Percentiles rank a stretch among this genome's conserved stretches.
Conservation (phyloP, 2,797 vertebrate genomes). For the Botia kubotai region DNA sequence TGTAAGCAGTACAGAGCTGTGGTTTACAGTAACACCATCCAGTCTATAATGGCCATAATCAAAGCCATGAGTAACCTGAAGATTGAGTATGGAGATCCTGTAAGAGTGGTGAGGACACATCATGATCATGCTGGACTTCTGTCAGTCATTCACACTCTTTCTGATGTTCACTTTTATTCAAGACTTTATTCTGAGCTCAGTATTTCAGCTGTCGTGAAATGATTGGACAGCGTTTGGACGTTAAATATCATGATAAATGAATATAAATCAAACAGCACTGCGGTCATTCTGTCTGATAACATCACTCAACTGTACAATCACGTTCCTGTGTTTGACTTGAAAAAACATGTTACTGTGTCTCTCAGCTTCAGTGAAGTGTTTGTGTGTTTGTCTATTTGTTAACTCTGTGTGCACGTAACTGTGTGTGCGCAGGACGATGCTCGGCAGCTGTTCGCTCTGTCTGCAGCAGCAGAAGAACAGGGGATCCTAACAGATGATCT, state of each 20-base stretch:
- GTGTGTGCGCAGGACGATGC: slow-evolving; percentile 87
- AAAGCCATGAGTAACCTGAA: slow-evolving; percentile 97
- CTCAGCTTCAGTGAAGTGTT: background rate
- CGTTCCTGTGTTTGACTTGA: background rate
- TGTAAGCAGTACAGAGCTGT: slow-evolving; percentile 97
- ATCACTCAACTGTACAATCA: no score
- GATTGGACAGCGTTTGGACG: no score
- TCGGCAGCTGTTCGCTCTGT: slow-evolving; percentile 93
- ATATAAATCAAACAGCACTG: no score
- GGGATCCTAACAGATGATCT: slow-evolving; percentile 92
- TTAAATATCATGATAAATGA: no score
- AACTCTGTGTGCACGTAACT: no score
- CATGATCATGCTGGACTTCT: no score
- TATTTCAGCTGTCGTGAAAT: no score
- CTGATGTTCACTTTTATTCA: no score
- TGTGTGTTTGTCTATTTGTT: no score
- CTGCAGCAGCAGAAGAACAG: slow-evolving; percentile 92
- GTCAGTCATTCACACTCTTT: no score
- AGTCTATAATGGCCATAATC: slow-evolving; percentile 98
- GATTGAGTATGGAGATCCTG: slow-evolving; percentile 89
- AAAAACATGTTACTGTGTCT: background rate
- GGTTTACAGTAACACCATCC: slow-evolving; percentile 98
- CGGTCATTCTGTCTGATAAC: no score
- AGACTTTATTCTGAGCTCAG: no score
- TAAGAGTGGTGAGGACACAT: slow-evolving; percentile 80